Conservation (phyloP, 2,888 invertebrate genomes). For the Stomorhina lunata region DNA sequence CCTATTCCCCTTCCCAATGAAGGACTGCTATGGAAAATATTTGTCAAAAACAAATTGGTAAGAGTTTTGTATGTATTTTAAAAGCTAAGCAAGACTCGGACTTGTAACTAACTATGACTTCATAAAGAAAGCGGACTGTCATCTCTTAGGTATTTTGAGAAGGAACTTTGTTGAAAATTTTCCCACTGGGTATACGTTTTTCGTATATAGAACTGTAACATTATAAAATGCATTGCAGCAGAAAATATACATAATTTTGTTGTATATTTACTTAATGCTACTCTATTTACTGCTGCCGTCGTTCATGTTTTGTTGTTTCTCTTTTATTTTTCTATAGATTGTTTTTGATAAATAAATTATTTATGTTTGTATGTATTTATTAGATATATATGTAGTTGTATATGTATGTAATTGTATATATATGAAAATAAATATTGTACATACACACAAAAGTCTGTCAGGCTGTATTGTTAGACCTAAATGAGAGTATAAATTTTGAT, state of each 20-base stretch:
- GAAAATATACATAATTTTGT: slow-evolving; percentile 57
- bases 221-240: slow-evolving; percentile 60
- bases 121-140: too few relatives aligned
- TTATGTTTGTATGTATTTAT: neutral
- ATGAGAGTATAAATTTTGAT: slow-evolving; percentile 21
- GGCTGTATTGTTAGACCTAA: slow-evolving; percentile 12
- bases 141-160: too few relatives aligned
- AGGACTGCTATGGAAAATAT: too few relatives aligned
- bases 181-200: neutral
- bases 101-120: too few relatives aligned
- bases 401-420: neutral
- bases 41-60: too few relatives aligned
- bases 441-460: neutral
- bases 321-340: slow-evolving; percentile 42
- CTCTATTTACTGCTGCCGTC: too few relatives aligned
- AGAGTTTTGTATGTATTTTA: too few relatives aligned
- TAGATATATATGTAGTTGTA: neutral
- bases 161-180: too few relatives aligned
- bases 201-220: slow-evolving; percentile 34
- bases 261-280: slow-evolving; percentile 44
- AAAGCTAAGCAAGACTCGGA: too few relatives aligned
- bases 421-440: neutral
- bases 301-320: neutral
- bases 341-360: slow-evolving; percentile 49
- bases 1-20: too few relatives aligned